Evolutionary conservation across 2,888 invertebrate genomes (phyloP).

Genomic region (Catonia carolina): DNA sequence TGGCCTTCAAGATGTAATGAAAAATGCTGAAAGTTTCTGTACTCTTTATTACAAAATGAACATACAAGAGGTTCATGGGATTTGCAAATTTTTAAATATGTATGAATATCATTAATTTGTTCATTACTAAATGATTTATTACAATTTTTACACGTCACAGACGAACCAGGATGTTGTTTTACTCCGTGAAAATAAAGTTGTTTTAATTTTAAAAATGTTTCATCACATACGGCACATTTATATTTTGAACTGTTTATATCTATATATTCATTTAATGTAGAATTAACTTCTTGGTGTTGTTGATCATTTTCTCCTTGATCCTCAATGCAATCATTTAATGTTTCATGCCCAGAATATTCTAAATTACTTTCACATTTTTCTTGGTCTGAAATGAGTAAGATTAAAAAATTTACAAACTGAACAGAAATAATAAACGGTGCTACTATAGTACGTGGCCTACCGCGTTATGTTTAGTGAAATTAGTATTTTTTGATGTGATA

Average conservation of each 20-base stretch:
- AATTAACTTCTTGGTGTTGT: too few relatives aligned
- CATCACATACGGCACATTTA: not conserved
- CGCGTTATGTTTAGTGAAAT: too few relatives aligned
- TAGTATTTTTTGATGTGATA: too few relatives aligned
- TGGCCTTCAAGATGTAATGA: conserved; percentile 14
- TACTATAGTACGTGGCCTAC: too few relatives aligned
- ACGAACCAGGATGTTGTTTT: not conserved
- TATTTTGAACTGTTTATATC: not conserved
- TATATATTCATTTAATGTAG: not conserved
- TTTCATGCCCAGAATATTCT: too few relatives aligned
- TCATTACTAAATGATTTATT: not conserved
- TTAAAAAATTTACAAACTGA: too few relatives aligned
- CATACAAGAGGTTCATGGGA: not conserved
- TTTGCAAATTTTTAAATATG: conserved; percentile 1
- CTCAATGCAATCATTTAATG: too few relatives aligned
- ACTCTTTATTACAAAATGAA: conserved; percentile 4
- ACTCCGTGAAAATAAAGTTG: not conserved
- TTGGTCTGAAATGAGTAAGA: too few relatives aligned
- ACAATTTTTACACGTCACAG: conserved; percentile 3
- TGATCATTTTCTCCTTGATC: too few relatives aligned
- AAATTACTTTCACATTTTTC: too few relatives aligned
- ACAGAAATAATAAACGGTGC: too few relatives aligned
- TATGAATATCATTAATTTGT: not conserved
- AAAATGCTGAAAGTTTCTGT: conserved; percentile 3
- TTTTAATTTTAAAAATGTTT: not conserved